phyloP scores from a whole-genome alignment of 1,140 invertebrate genomes.

The Brachionus angularis region DNA sequence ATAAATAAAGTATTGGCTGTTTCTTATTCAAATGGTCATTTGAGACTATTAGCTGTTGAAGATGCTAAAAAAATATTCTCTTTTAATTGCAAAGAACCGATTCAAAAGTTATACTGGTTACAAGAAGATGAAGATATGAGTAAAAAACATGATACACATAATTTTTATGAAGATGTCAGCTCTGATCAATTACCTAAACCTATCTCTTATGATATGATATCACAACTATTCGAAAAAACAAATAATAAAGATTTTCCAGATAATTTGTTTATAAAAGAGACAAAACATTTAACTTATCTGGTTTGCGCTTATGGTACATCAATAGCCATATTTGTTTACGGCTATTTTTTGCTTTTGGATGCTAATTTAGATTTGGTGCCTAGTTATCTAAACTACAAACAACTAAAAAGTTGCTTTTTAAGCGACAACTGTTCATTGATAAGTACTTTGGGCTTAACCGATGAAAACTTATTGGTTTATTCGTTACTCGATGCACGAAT shows the following conservation, averaged over 20 bases:
- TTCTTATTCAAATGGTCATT: constrained; percentile 65
- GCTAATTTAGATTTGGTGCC: constrained; percentile 39
- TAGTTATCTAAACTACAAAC: constrained; percentile 35
- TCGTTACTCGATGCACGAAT: constrained; percentile 22
- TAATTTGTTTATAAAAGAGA: constrained; percentile 42
- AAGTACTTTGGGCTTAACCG: constrained; percentile 26
- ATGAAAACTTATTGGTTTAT: constrained; percentile 30
- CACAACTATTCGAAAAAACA: constrained; percentile 37
- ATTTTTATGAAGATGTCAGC: constrained; percentile 18
- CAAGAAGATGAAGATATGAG: constrained; percentile 33
- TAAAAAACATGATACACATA: constrained; percentile 18
- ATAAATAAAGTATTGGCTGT: constrained; percentile 66
- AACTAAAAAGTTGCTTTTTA: constrained; percentile 30
- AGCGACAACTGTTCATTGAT: constrained; percentile 34
- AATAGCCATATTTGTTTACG: constrained; percentile 37
- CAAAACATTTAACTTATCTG: constrained; percentile 33
- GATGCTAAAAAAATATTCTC: constrained; percentile 75
- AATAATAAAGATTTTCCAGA: constrained; percentile 43
- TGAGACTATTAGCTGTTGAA: constrained; percentile 77
- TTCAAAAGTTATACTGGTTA: constrained; percentile 62
- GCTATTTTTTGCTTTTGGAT: constrained; percentile 37
- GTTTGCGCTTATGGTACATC: constrained; percentile 38
- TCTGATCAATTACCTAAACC: constrained; percentile 26
- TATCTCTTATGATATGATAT: constrained; percentile 35
- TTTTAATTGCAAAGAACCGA: constrained; percentile 61